Evolutionary conservation across 2,888 invertebrate species (phyloP).

Genomic region (Balanococcus diminutus): DNA sequence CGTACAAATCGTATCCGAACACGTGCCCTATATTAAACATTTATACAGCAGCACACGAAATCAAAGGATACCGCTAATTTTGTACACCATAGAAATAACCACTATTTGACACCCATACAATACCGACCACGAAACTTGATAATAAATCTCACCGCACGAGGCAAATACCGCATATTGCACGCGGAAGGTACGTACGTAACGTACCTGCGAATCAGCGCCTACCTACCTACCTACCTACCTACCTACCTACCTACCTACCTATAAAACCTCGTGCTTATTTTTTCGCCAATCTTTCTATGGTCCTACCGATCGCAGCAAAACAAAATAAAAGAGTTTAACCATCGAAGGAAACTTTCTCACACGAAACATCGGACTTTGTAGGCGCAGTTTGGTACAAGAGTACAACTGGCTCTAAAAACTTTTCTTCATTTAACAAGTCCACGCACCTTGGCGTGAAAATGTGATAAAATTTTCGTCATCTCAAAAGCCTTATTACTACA

Average conservation of each 20-base stretch:
- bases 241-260: too few relatives aligned
- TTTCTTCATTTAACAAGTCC: not conserved
- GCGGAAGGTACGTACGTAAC: not conserved
- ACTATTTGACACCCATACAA: constrained; percentile 6
- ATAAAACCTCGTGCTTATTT: not conserved
- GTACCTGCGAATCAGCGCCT: too few relatives aligned
- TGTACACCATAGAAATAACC: constrained; percentile 8
- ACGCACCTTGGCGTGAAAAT: not conserved
- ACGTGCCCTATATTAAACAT: constrained; percentile 5
- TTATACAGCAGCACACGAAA: constrained; percentile 8
- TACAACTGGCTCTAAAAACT: not conserved
- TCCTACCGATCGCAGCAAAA: not conserved
- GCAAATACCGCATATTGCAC: not conserved
- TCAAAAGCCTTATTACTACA: not conserved
- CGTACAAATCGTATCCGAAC: not conserved
- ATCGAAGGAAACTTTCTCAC: not conserved
- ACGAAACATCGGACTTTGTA: too few relatives aligned
- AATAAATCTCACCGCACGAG: constrained; percentile 1
- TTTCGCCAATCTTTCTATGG: not conserved
- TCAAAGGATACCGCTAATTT: constrained; percentile 31
- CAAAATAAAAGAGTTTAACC: not conserved
- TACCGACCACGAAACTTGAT: constrained; percentile 10
- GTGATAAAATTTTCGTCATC: not conserved
- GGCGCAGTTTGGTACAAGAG: not conserved
- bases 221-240: too few relatives aligned